Percentiles rank a stretch among this genome's conserved stretches.
Evolutionary conservation across 2,113 vertebrate genomes (phyloP).

Genomic region (Dendropsophus ebraccatus): DNA sequence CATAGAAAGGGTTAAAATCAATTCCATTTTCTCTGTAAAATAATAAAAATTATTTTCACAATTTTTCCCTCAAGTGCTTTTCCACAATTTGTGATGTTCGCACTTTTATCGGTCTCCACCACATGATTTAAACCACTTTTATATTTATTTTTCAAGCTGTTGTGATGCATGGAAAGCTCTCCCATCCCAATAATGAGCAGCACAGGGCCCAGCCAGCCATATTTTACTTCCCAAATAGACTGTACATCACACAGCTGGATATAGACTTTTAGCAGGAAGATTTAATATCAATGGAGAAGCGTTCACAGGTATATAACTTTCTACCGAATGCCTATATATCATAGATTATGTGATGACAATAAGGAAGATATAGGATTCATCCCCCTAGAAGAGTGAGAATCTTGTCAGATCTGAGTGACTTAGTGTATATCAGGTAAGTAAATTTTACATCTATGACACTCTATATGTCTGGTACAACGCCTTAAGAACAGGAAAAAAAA

Average conservation of each 20-base stretch:
- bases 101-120: background rate
- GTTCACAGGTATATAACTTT: slow-evolving; percentile 49
- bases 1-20: too few species aligned
- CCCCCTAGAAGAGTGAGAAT: slow-evolving; percentile 27
- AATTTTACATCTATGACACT: slow-evolving; percentile 40
- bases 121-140: slow-evolving; percentile 39
- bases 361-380: slow-evolving; percentile 50
- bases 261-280: slow-evolving; percentile 48
- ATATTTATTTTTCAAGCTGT: slow-evolving; percentile 51
- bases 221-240: slow-evolving; percentile 51
- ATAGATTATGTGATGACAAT: slow-evolving; percentile 51
- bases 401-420: slow-evolving; percentile 55
- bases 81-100: too few species aligned
- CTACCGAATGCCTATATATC: slow-evolving; percentile 50
- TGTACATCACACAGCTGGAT: slow-evolving; percentile 22
- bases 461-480: slow-evolving; percentile 29
- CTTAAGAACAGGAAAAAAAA: background rate
- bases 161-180: slow-evolving; percentile 10
- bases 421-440: slow-evolving; percentile 39
- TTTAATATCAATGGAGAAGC: slow-evolving; percentile 47
- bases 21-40: too few species aligned
- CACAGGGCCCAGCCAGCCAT: slow-evolving; percentile 18
- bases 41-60: background rate
- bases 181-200: slow-evolving; percentile 48
- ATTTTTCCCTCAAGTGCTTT: background rate